These are phyloP conservation scores for Tyto alba DNA, from an alignment of 2,113 vertebrate genomes.

Conservation along the genomic window DNA sequence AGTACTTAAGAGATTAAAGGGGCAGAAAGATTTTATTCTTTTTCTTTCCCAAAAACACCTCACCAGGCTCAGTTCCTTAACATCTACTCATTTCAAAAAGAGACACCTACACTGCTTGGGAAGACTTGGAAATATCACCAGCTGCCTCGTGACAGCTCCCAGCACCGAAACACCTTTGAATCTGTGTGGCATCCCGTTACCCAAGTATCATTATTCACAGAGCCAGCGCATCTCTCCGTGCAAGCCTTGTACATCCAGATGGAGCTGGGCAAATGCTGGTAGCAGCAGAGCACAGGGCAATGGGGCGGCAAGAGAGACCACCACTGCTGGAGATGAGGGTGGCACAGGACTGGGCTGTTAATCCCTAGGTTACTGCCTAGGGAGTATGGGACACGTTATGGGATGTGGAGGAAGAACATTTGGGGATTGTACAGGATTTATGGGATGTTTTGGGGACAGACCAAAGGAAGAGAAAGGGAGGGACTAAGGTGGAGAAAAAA, in stretches of 20 bases:
- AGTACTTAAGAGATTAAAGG: not conserved
- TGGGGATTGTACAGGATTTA: not conserved
- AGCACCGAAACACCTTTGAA: not conserved
- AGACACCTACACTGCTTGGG: fast-evolving
- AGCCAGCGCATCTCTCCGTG: fast-evolving
- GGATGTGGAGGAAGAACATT: not conserved
- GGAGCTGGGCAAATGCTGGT: fast-evolving
- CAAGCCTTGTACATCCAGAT: not conserved
- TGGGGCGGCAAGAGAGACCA: not conserved
- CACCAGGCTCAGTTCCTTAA: not conserved
- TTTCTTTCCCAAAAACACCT: not conserved
- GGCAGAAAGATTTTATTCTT: not conserved
- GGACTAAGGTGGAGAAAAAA: not conserved
- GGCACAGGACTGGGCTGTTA: not conserved
- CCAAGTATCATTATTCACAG: not conserved
- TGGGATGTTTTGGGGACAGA: not conserved
- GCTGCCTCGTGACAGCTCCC: not conserved
- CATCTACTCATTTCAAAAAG: not conserved
- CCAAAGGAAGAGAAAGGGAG: not conserved
- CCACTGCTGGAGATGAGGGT: not conserved
- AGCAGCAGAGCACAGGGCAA: not conserved
- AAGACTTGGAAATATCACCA: not conserved
- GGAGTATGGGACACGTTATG: fast-evolving
- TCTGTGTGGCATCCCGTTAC: not conserved
- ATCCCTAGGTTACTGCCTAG: not conserved